Base-by-base conservation (phyloP, 64 coral and sea anemone species). In the Pachyseris speciosa region DNA sequence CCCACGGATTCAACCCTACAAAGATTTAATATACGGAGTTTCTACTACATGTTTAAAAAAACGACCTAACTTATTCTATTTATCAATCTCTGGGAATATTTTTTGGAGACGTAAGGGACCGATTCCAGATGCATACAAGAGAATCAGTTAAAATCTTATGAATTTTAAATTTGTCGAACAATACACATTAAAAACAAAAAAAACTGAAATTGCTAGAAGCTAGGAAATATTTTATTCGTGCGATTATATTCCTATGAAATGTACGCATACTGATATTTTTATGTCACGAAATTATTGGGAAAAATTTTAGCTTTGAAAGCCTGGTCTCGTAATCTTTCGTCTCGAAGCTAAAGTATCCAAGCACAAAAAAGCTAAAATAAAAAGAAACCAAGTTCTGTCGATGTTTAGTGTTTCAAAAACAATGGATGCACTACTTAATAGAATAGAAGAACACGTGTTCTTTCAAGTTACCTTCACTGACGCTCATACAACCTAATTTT, bases 381-480 rank as follows among this genome's bases (percentile, higher is more conserved):
- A 81, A 81, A 81, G 60, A 81, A 25, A 32, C 13, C 26, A 52
- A 48, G 39, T 41, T 47, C 27, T 75, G 72, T 58, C 3, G 30
- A 40, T 81, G 77, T 58, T 63, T 63, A 81, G 75, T 20, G 41
- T 61, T 81, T 61, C 34, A 31, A 81, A 81, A 81, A 81, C 77
- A 81, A 81, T 81, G 33, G 53, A 40, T 4, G 31, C 34, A n/a
- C 38, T 38, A 13, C 16, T 39, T n/a, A 71, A 15, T 22, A 71
- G 22, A 61, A 61, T 40, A 40, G 77, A 7, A 10, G 3, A 59
- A 81, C 77, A 61, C 53, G 77, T 81, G 77, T 60, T 81, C 7
- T 39, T 27, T 81, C 20, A 25, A 63, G 77, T 37, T 13, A 61
- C 77, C 22, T 36, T 36, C 37, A 12, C 47, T 2, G 24, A 80